A percentile compares a stretch with the other conserved stretches of the same genome.
phyloP scores from a whole-genome alignment of 1,140 invertebrate genomes.

The Papilio glaucus region DNA sequence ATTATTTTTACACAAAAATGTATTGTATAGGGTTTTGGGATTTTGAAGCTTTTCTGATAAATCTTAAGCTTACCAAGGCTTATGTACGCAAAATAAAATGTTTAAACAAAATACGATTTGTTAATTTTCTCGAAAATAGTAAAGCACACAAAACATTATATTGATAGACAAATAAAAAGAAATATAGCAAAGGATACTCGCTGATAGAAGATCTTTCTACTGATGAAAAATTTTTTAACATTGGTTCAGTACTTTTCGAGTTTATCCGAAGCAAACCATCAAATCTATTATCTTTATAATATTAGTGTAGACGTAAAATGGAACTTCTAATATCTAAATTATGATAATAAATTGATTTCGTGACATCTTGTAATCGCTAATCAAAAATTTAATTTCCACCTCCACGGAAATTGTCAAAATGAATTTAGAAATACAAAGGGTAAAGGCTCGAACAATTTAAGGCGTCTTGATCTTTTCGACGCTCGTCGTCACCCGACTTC shows the following conservation, averaged over 20 bases:
- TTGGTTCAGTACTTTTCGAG: no score
- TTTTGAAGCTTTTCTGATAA: neutral
- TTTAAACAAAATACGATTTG: neutral
- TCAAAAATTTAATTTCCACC: constrained; percentile 24
- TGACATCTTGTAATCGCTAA: neutral
- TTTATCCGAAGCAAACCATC: no score
- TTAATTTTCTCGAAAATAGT: neutral
- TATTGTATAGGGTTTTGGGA: neutral
- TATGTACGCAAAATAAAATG: neutral
- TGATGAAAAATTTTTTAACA: no score
- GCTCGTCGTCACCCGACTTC: constrained; percentile 4
- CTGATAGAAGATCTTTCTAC: no score
- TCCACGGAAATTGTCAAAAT: constrained; percentile 24
- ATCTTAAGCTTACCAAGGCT: neutral
- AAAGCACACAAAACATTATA: no score
- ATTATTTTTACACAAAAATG: neutral
- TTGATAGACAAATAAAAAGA: no score
- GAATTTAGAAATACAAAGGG: constrained; percentile 24
- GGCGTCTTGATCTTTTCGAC: constrained; percentile 18
- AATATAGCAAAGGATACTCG: no score
- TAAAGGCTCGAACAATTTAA: neutral
- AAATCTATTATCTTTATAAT: no score
- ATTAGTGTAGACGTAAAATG: no score
- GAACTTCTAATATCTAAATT: no score
- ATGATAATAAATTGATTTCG: neutral